These are phyloP conservation scores for Augochlora pura DNA, from an alignment of 1,140 invertebrate species.

Conservation along the genomic window DNA sequence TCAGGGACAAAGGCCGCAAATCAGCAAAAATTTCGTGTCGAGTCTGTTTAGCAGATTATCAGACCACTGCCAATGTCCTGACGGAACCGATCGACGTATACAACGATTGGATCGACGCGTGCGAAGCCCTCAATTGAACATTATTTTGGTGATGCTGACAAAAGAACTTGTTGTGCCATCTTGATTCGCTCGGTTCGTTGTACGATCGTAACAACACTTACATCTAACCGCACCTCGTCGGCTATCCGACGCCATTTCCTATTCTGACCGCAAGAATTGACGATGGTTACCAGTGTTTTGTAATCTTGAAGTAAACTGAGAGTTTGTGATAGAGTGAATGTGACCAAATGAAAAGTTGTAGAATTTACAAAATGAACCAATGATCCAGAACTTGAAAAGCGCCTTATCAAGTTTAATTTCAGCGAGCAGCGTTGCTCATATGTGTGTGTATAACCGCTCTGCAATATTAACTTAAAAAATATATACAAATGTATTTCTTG, in stretches of 20 bases:
- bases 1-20: conserved; percentile 93
- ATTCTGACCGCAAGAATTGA: not conserved
- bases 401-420: too few species aligned
- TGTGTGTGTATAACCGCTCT: too few species aligned
- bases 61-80: conserved; percentile 95
- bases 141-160: not conserved
- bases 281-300: not conserved
- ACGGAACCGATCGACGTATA: conserved; percentile 99
- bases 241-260: not conserved
- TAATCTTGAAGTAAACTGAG: not conserved
- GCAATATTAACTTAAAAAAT: too few species aligned
- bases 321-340: not conserved
- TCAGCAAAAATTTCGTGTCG: conserved; percentile 93
- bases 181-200: not conserved
- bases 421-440: too few species aligned
- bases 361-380: too few species aligned
- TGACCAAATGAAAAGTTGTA: not conserved
- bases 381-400: too few species aligned
- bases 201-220: not conserved
- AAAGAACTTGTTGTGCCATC: not conserved
- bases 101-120: conserved; percentile 99
- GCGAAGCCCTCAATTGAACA: conserved; percentile 83
- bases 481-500: too few species aligned
- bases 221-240: too few species aligned
- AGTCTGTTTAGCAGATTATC: conserved; percentile 96